Conservation (phyloP, 2,797 vertebrate species). For the Oceanodroma leucorhoa region DNA sequence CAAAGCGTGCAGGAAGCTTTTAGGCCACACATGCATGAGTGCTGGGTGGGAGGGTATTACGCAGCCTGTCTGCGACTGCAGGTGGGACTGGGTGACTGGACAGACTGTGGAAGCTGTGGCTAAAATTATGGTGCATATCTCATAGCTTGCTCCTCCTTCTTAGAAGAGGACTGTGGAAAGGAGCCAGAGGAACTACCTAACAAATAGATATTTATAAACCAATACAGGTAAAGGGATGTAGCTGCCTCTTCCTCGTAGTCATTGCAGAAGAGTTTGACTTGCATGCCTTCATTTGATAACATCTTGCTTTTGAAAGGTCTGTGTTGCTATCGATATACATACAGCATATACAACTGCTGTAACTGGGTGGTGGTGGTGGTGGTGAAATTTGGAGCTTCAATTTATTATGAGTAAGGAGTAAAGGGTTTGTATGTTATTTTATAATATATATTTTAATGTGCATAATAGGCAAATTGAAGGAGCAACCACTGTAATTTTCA, state of each 20-base stretch:
- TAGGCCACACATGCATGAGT: accelerated
- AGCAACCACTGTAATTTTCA: accelerated
- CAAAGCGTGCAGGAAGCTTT: background rate
- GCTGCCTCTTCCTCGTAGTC: background rate
- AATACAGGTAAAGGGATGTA: background rate
- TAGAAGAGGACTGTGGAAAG: background rate
- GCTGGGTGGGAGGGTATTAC: background rate
- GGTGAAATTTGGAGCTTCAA: background rate
- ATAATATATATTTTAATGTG: background rate
- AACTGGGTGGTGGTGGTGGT: no score
- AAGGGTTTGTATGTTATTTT: background rate
- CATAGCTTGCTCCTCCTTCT: background rate
- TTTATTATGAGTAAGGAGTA: background rate
- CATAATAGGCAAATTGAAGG: background rate
- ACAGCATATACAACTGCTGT: background rate
- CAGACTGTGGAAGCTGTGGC: background rate
- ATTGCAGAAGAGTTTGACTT: background rate
- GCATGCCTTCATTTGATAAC: background rate
- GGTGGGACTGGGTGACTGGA: accelerated
- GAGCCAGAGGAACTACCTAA: background rate
- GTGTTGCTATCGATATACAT: background rate
- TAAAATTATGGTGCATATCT: accelerated
- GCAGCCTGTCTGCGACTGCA: accelerated
- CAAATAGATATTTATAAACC: background rate
- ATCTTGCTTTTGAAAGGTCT: background rate